These are phyloP conservation scores for Tipula lateralis DNA, from an alignment of 2,888 invertebrate genomes.

Conservation along the genomic window DNA sequence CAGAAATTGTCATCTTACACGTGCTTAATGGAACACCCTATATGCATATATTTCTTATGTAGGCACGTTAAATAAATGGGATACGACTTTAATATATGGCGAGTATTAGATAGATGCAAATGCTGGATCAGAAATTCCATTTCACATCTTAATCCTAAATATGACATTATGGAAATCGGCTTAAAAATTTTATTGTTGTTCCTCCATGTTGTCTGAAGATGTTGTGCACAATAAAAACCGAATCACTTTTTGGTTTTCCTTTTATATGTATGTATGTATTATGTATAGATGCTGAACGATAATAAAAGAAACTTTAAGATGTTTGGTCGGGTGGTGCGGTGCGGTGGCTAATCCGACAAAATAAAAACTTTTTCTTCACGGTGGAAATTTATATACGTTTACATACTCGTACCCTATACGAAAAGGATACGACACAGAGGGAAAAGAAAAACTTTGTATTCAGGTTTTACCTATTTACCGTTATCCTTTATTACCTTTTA, in stretches of 20 bases:
- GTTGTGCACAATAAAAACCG: neutral
- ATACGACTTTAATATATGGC: neutral
- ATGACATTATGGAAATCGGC: neutral
- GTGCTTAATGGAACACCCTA: too few species aligned
- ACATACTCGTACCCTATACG: neutral
- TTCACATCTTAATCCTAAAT: neutral
- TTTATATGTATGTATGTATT: too few species aligned
- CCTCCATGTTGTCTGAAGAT: neutral
- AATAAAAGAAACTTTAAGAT: neutral
- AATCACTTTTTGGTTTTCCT: neutral
- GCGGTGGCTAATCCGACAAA: neutral
- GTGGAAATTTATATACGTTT: neutral
- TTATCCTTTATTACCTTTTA: neutral
- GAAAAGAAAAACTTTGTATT: neutral
- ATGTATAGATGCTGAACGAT: neutral
- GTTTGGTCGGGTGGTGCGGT: neutral
- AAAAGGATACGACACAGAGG: neutral
- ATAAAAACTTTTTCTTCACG: neutral
- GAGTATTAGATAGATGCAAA: neutral
- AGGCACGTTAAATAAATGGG: neutral
- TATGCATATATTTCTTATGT: neutral
- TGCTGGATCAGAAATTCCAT: neutral
- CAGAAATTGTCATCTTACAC: too few species aligned
- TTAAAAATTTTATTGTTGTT: neutral
- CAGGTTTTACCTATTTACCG: neutral